Evolutionary conservation across 2,888 invertebrate species (phyloP), one percentile per base, ranked within the genome.

Genomic region (Phorcus lineatus): DNA sequence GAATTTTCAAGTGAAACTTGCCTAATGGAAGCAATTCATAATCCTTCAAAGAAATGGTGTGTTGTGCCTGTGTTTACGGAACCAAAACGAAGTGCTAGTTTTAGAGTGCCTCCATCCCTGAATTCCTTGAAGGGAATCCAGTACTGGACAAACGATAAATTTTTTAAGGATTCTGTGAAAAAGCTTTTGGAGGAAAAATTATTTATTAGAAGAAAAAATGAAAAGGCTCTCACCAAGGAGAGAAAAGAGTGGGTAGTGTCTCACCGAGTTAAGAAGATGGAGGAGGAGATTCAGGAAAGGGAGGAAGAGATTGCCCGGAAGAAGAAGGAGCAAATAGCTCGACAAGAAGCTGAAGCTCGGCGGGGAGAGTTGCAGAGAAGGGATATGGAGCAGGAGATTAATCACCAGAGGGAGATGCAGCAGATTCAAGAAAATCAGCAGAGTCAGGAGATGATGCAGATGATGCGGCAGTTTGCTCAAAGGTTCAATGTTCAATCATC

Each of bases 61-160:
- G 89, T 90, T 7, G 90, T 91, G 9, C 90, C 90, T 4, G 86
- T 91, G 6, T 88, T 88, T 22, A 88, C 88, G 11, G 86, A 87
- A 55, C 85, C 84, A n/a, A 78, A 79, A 19, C 78, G 80, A 74
- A 85, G 80, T 9, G 77, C 82, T 6, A 80, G 81, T 0, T 88
- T 85, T 78, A 82, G 76, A 74, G 80, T 87, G 40, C 89, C 89
- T 16, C 86, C 88, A 82, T 88, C 87, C n/a, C 74, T 90, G 9
- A 86, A 88, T 76, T 87, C 88, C 4, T 74, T 90, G 19, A 88
- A 88, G 80, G 89, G 89, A 22, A 85, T 90, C n/a, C 88, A 86
- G 55, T 89, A 86, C 77, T 87, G 87, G 76, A 84, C 84, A 67
- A 82, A 86, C 66, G 88, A 90, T 77, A 84, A 87, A 31, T 88